phyloP scores from a whole-genome alignment of 2,797 vertebrate genomes.

The Artibeus jamaicensis region DNA sequence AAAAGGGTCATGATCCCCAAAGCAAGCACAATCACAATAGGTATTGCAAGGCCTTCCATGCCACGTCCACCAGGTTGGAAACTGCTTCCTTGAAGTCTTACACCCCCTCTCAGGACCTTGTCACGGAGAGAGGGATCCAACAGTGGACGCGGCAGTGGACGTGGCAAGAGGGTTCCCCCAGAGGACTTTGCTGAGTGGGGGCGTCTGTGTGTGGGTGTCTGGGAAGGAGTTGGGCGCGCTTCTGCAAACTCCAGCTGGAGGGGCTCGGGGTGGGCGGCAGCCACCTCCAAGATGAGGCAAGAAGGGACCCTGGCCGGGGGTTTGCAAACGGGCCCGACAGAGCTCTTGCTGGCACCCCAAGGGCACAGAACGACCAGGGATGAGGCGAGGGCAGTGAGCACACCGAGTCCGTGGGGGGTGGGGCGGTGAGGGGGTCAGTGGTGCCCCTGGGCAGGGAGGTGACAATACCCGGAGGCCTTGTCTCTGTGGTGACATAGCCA shows the following conservation, averaged over 20 bases:
- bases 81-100: too few relatives aligned
- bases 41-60: too few relatives aligned
- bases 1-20: too few relatives aligned
- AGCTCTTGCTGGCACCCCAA: background rate
- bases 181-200: too few relatives aligned
- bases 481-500: background rate
- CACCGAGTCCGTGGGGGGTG: fast-evolving
- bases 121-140: too few relatives aligned
- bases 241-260: background rate
- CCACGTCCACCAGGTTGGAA: too few relatives aligned
- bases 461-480: fast-evolving
- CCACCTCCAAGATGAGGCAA: background rate
- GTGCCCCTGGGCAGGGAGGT: fast-evolving
- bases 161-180: too few relatives aligned
- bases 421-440: too few relatives aligned
- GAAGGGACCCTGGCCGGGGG: background rate
- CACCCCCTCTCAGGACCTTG: too few relatives aligned
- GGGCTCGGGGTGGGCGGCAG: too few relatives aligned
- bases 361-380: background rate
- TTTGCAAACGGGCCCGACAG: background rate
- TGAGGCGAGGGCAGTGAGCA: background rate
- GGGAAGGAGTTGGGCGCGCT: background rate
- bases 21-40: too few relatives aligned
- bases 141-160: too few relatives aligned
- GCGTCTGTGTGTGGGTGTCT: background rate